Base-by-base conservation (phyloP, 2,888 invertebrate genomes). In the Latheticus oryzae region DNA sequence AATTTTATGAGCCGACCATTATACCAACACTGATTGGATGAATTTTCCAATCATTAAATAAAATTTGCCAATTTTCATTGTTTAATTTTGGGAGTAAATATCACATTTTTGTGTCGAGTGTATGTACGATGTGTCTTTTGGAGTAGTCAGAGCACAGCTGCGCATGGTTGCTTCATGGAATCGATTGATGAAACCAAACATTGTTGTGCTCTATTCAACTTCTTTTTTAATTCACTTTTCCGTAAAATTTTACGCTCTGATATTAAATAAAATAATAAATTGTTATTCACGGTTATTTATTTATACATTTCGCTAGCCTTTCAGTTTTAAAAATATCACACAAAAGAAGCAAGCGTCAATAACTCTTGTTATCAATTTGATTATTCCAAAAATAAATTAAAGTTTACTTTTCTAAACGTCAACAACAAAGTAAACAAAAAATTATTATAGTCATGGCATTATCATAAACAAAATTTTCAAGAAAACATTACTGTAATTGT, bases 41-140 rank as follows among this genome's bases (percentile, higher is more conserved):
- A n/a, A n/a, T n/a, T n/a, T n/a, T n/a, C n/a, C n/a, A n/a, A n/a
- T n/a, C n/a, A n/a, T n/a, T n/a, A n/a, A n/a, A n/a, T n/a, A n/a
- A n/a, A n/a, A n/a, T n/a, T n/a, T n/a, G n/a, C n/a, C n/a, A n/a
- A n/a, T n/a, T n/a, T n/a, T n/a, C n/a, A n/a, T 16, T 26, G 7
- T 42, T 9, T 12, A 21, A 15, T 26, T 21, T 33, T 8, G 5
- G 16, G 35, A 19, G 21, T 52, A 52, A 42, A 52, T 52, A 52
- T 52, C 52, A 52, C 52, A 52, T 30, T 52, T 52, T 52, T 42
- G 17, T 43, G 15, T 35, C 8, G 13, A 23, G 48, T 35, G 28
- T 28, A n/a, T 42, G 26, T 16, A 5, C 28, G 42, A 30, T 16
- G 13, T 13, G 9, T 28, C 30, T 17, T 33, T 35, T 8, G n/a